phyloP scores from a whole-genome alignment of 2,888 invertebrate genomes.

The Eulithis prunata region DNA sequence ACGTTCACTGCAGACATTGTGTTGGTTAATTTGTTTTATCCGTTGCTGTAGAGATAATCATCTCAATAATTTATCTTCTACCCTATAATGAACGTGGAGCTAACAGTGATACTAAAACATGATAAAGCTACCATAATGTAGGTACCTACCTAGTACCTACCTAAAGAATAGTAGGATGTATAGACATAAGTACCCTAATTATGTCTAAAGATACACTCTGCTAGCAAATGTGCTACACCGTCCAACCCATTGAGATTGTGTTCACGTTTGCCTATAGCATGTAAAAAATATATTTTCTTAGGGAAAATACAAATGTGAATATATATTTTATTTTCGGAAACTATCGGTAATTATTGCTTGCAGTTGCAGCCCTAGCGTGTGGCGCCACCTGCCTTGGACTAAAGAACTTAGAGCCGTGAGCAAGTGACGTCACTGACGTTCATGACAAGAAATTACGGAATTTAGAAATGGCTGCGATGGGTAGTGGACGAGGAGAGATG shows the following conservation, averaged over 20 bases:
- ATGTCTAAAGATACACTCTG: no score
- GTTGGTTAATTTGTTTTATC: neutral
- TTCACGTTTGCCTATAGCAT: no score
- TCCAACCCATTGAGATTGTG: no score
- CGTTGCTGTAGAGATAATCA: constrained; percentile 66
- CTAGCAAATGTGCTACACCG: no score
- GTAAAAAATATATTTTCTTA: no score
- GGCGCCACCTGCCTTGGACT: constrained; percentile 55
- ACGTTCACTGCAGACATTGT: constrained; percentile 40
- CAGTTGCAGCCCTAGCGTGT: constrained; percentile 2
- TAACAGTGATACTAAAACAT: no score
- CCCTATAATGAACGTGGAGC: no score
- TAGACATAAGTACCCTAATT: no score
- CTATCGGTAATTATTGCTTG: constrained; percentile 7
- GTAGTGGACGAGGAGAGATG: constrained; percentile 90
- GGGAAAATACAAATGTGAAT: neutral
- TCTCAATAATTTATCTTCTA: neutral
- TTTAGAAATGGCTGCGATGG: constrained; percentile 92
- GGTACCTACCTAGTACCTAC: no score
- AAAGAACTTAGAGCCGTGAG: constrained; percentile 27
- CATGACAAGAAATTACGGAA: constrained; percentile 80
- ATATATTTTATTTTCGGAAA: constrained; percentile 6
- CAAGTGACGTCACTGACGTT: constrained; percentile 76
- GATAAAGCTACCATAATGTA: no score
- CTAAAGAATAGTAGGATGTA: no score